Evolutionary conservation across 2,888 invertebrate genomes (phyloP).

Genomic region (Agelastica alni): DNA sequence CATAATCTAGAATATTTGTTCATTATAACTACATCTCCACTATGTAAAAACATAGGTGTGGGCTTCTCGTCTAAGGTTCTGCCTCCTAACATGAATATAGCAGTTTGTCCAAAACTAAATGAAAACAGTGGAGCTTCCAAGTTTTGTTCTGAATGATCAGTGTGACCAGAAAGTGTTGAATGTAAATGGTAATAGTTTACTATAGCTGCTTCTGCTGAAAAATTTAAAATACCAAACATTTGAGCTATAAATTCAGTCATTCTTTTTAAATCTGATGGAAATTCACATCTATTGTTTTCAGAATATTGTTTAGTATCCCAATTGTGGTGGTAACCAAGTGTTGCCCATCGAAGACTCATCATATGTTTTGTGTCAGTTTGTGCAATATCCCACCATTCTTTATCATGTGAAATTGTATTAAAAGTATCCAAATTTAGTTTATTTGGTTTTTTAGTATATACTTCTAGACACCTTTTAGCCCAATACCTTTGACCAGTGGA

Average conservation of each 20-base stretch:
- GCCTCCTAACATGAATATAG: conserved; percentile 92
- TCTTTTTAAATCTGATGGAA: conserved; percentile 74
- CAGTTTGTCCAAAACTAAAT: conserved; percentile 93
- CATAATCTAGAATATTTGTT: conserved; percentile 79
- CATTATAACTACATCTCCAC: conserved; percentile 94
- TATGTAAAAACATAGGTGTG: conserved; percentile 73
- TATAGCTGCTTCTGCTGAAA: conserved; percentile 89
- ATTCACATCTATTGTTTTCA: conserved; percentile 67
- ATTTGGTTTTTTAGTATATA: conserved; percentile 76
- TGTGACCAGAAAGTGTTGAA: conserved; percentile 91
- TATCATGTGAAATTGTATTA: conserved; percentile 49
- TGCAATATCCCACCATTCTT: conserved; percentile 70
- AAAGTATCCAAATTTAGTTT: conserved; percentile 69
- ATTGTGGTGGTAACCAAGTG: conserved; percentile 96
- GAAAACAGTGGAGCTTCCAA: conserved; percentile 88
- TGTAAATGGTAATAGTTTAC: conserved; percentile 95
- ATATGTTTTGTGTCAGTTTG: conserved; percentile 47
- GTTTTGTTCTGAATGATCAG: conserved; percentile 91
- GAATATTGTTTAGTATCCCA: conserved; percentile 93
- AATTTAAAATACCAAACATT: conserved; percentile 63
- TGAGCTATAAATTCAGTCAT: conserved; percentile 68
- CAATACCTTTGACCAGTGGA: conserved; percentile 78
- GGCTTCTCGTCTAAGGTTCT: conserved; percentile 68
- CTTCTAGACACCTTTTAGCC: conserved; percentile 76
- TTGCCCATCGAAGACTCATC: conserved; percentile 86